Conservation (phyloP, 1,140 invertebrate species). For the Araneus ventricosus region DNA sequence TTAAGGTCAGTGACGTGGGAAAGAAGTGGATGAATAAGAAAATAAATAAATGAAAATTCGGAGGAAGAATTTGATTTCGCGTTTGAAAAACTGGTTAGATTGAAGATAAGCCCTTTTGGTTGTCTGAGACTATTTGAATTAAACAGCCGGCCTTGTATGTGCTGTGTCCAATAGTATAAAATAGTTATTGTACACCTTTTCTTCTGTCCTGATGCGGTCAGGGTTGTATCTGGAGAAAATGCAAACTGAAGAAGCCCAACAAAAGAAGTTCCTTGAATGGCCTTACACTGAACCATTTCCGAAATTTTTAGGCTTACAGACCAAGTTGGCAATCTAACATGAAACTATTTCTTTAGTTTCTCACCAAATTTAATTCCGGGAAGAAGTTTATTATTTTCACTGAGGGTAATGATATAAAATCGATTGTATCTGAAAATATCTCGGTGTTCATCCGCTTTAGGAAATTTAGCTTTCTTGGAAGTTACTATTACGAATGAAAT, state of each 20-base stretch:
- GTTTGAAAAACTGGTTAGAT: constrained; percentile 62
- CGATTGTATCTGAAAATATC: no score
- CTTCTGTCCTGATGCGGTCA: neutral
- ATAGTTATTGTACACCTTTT: neutral
- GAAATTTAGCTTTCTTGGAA: no score
- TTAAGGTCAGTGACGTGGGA: constrained; percentile 71
- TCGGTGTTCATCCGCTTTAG: no score
- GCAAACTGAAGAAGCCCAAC: neutral
- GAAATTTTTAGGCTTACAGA: no score
- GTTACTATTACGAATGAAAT: no score
- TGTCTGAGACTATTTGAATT: constrained; percentile 3
- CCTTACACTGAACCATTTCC: no score
- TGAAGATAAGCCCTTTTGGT: constrained; percentile 34
- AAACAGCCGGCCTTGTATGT: constrained; percentile 21
- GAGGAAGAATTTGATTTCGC: constrained; percentile 48
- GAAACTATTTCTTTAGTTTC: no score
- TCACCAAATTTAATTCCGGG: no score
- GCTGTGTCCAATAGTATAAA: constrained; percentile 28
- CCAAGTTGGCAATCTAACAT: no score
- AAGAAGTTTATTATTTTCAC: no score
- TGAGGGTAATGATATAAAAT: no score
- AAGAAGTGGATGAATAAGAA: constrained; percentile 24
- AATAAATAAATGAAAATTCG: constrained; percentile 17
- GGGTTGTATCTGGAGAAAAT: neutral
- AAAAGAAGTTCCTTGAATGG: no score